Conservation (phyloP, 2,888 invertebrate genomes). For the Mechanitis messenoides region DNA sequence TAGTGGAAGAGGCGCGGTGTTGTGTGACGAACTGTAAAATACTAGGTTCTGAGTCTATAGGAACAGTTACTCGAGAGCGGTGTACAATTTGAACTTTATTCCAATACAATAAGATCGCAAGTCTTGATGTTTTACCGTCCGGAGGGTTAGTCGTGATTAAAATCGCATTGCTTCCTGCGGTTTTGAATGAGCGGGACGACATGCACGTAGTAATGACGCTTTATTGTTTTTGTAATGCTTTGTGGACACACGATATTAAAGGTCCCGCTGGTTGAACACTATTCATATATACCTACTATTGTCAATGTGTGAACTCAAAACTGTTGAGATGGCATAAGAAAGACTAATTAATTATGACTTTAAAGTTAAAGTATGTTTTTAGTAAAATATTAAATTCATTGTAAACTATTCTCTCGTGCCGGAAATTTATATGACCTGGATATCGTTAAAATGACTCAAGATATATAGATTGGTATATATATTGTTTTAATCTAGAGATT, state of each 20-base stretch:
- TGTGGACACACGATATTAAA: neutral
- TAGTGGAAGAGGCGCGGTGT: constrained; percentile 45
- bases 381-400: neutral
- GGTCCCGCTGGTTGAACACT: no score
- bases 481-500: no score
- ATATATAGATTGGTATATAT: neutral
- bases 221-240: constrained; percentile 25
- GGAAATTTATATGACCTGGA: no score
- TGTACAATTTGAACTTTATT: constrained; percentile 32
- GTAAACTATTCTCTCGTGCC: no score
- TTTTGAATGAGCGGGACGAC: constrained; percentile 51
- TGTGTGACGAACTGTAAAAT: constrained; percentile 58
- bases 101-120: constrained; percentile 24
- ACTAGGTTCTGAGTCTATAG: constrained; percentile 46
- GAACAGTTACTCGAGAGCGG: constrained; percentile 45
- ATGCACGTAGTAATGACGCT: constrained; percentile 42
- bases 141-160: constrained; percentile 53
- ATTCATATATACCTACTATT: no score
- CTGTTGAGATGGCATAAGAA: neutral
- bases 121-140: constrained; percentile 22
- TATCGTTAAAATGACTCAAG: constrained; percentile 5
- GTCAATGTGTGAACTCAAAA: no score
- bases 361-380: neutral
- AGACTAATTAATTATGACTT: constrained; percentile 3
- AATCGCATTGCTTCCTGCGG: constrained; percentile 62